A percentile compares a stretch with the other conserved stretches of the same genome.
Evolutionary conservation across 2,888 invertebrate genomes (phyloP).

Genomic region (Teleogryllus oceanicus): DNA sequence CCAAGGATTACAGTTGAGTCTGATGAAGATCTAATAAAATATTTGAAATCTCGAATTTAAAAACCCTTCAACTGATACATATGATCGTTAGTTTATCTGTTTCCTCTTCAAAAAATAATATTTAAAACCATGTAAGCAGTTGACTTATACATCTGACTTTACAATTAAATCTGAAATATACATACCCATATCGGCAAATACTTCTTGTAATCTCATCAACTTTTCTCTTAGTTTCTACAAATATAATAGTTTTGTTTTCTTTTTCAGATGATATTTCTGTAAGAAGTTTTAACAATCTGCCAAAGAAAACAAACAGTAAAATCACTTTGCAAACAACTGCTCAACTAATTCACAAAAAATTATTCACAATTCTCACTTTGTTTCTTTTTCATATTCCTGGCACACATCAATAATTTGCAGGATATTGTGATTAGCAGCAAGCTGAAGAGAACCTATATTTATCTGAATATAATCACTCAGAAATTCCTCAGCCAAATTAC

Average conservation of each 20-base stretch:
- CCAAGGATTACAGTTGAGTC: too few species aligned
- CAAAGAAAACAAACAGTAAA: conserved; percentile 34
- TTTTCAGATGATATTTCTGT: conserved; percentile 88
- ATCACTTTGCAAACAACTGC: not conserved
- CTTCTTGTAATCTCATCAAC: conserved; percentile 88
- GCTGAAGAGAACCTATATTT: conserved; percentile 92
- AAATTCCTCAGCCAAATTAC: conserved; percentile 92
- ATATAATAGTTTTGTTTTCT: conserved; percentile 95
- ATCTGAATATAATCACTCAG: conserved; percentile 93
- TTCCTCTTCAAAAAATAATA: too few species aligned
- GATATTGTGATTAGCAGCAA: conserved; percentile 92
- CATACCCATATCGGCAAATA: conserved; percentile 83
- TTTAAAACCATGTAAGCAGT: too few species aligned
- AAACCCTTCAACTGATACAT: too few species aligned
- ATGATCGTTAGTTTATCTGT: too few species aligned
- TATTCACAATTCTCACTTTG: conserved; percentile 31
- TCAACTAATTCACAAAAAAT: not conserved
- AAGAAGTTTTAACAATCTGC: conserved; percentile 72
- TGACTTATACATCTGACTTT: too few species aligned
- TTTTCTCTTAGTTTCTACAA: conserved; percentile 95
- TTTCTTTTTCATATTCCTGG: conserved; percentile 89
- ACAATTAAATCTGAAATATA: too few species aligned
- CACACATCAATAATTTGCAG: conserved; percentile 89
- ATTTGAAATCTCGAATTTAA: too few species aligned
- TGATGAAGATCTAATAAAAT: too few species aligned